phyloP scores from a whole-genome alignment of 2,113 vertebrate species.

The Malurus alboscapulatus region DNA sequence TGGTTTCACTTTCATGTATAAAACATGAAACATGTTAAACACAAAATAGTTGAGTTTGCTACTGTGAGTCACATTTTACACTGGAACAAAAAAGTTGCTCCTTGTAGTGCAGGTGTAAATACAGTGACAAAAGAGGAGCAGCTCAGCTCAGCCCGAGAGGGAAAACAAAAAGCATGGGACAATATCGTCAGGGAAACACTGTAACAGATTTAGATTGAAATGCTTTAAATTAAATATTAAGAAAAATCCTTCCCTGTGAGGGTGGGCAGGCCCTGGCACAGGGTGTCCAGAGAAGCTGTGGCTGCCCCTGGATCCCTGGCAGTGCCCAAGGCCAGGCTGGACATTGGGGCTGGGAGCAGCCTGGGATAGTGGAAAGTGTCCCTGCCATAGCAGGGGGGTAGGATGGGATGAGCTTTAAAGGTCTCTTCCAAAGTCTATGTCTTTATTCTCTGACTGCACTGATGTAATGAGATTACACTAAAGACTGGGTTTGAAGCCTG shows the following conservation, averaged over 20 bases:
- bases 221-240: not conserved
- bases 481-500: not conserved
- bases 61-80: no score
- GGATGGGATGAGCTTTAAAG: rapidly evolving
- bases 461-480: not conserved
- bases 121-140: rapidly evolving
- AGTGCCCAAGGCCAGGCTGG: not conserved
- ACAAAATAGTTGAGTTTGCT: no score
- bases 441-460: not conserved
- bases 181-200: not conserved
- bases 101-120: not conserved
- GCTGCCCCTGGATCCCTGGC: not conserved
- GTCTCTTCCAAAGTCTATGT: not conserved
- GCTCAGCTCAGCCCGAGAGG: no score
- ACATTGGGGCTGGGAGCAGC: not conserved
- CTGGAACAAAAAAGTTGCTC: not conserved
- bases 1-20: no score
- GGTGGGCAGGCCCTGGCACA: not conserved
- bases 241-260: not conserved
- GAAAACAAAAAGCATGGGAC: not conserved
- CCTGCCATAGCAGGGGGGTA: not conserved
- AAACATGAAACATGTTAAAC: no score
- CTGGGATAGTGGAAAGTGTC: not conserved
- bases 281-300: not conserved
- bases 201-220: not conserved